These are phyloP conservation scores for Acropternis orthonyx DNA, from an alignment of 2,797 vertebrate genomes.

Conservation along the genomic window DNA sequence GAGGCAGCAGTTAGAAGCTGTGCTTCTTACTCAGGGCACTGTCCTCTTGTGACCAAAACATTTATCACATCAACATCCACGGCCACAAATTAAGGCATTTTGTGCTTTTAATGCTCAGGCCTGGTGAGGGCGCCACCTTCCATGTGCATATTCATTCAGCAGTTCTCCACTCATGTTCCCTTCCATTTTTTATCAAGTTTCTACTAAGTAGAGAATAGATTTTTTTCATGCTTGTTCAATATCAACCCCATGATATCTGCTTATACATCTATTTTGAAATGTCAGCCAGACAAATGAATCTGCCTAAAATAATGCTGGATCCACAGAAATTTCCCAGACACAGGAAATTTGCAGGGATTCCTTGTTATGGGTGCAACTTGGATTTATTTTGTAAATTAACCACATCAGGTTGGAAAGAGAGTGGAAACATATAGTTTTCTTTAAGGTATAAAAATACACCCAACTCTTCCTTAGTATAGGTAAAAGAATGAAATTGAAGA, in stretches of 20 bases:
- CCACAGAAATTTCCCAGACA: not conserved
- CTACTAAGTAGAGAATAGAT: not conserved
- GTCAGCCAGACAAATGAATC: constrained; percentile 2
- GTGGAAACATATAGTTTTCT: not conserved
- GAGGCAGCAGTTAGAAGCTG: not conserved
- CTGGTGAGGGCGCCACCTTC: not conserved
- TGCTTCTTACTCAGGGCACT: not conserved
- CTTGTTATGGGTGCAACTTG: not conserved
- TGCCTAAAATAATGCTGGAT: not conserved
- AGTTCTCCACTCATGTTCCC: not conserved
- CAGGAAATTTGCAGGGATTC: not conserved
- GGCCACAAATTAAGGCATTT: not conserved
- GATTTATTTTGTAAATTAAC: not conserved
- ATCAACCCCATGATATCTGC: not conserved
- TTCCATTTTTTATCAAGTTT: not conserved
- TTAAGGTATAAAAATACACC: not conserved
- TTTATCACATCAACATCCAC: not conserved
- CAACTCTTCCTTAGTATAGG: not conserved
- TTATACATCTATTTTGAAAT: not conserved
- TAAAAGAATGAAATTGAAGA: not conserved
- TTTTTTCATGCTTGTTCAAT: not conserved
- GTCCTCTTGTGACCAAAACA: not conserved
- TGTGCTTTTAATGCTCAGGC: not conserved
- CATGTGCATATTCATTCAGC: not conserved
- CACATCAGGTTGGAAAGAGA: not conserved